phyloP scores from a whole-genome alignment of 2,888 invertebrate species.

The Parochlus steinenii region DNA sequence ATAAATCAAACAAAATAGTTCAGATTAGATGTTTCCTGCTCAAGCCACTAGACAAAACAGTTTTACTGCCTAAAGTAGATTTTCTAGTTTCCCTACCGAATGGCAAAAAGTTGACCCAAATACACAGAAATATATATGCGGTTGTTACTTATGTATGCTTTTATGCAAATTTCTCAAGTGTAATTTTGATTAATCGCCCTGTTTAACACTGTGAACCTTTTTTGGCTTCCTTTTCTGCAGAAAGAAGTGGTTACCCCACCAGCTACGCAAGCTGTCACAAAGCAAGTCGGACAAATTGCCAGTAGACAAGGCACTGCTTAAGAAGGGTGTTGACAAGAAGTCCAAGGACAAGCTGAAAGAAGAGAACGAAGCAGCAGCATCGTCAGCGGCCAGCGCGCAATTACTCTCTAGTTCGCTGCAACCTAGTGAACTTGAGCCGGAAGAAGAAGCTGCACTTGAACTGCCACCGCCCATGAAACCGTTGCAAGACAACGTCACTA shows the following conservation, averaged over 20 bases:
- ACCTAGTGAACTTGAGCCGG: slow-evolving; percentile 56
- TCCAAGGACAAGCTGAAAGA: slow-evolving; percentile 42
- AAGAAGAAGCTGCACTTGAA: slow-evolving; percentile 52
- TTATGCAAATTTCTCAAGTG: no score
- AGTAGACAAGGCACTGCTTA: slow-evolving; percentile 46
- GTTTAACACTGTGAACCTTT: no score
- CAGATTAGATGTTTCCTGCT: no score
- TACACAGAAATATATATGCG: no score
- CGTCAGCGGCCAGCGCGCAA: slow-evolving; percentile 1
- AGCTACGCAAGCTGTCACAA: slow-evolving; percentile 75
- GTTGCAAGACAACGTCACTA: no score
- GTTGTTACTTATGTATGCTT: no score
- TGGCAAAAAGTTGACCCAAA: no score
- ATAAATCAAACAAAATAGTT: no score
- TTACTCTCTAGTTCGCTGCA: slow-evolving; percentile 17
- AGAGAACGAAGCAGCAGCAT: slow-evolving; percentile 22
- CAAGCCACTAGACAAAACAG: no score
- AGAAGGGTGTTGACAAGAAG: slow-evolving; percentile 68
- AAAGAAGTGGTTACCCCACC: slow-evolving; percentile 79
- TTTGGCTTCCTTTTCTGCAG: slow-evolving; percentile 36
- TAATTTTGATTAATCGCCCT: no score
- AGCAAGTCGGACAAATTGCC: slow-evolving; percentile 65
- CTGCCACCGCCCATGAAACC: slow-evolving; percentile 93
- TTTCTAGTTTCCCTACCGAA: no score
- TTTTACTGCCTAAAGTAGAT: no score